phyloP scores from a whole-genome alignment of 2,797 vertebrate species.

The Siniperca scherzeri region DNA sequence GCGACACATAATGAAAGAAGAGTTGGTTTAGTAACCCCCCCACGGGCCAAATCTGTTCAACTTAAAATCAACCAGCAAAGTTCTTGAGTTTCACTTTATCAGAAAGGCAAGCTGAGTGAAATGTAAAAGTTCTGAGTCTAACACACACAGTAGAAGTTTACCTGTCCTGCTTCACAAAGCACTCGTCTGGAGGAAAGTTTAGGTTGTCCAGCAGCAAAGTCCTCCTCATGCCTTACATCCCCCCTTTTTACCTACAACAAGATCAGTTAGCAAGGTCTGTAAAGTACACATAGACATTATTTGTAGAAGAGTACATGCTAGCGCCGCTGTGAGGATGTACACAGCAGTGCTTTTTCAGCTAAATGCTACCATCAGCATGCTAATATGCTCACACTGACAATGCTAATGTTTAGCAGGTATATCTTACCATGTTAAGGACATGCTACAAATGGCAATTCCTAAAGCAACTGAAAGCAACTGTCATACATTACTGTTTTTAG shows the following conservation, averaged over 20 bases:
- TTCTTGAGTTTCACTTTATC: not conserved
- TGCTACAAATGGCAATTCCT: too few relatives aligned
- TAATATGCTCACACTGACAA: too few relatives aligned
- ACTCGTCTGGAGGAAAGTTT: slow-evolving; percentile 77
- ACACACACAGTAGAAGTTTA: slow-evolving; percentile 51
- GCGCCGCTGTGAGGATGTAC: too few relatives aligned
- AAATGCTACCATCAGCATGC: too few relatives aligned
- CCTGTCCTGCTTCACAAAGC: slow-evolving; percentile 82
- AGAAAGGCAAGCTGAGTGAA: not conserved
- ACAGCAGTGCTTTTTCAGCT: too few relatives aligned
- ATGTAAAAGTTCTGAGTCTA: not conserved
- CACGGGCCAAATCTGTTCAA: not conserved
- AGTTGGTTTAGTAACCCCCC: not conserved
- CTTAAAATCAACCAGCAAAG: not conserved
- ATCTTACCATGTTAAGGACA: too few relatives aligned
- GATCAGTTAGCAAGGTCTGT: not conserved
- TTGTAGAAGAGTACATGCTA: not conserved
- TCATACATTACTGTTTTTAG: not conserved
- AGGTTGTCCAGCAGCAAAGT: slow-evolving; percentile 76
- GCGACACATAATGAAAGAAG: not conserved
- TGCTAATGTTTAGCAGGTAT: not conserved
- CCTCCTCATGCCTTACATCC: slow-evolving; percentile 74
- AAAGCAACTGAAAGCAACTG: not conserved
- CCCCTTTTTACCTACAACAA: slow-evolving; percentile 82
- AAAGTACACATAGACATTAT: not conserved